Base-by-base conservation (phyloP, 2,797 vertebrate species). In the Rallus crepitans region DNA sequence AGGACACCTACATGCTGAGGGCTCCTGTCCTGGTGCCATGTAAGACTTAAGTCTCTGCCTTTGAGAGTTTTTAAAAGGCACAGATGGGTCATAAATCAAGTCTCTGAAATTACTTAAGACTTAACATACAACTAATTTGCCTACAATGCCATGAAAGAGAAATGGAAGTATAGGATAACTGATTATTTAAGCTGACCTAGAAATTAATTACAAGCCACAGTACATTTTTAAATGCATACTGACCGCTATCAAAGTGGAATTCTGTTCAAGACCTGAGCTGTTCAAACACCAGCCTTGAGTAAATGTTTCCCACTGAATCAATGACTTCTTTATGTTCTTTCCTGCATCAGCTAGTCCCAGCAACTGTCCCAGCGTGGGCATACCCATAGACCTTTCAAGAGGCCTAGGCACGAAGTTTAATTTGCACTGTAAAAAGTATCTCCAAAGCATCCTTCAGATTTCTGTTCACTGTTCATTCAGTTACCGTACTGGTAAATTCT, bases 71-170 rank as follows among this genome's bases (percentile, higher is more conserved):
- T 72, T 42, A 85, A 84, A 77, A 64, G 60, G 30, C 66, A 52
- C 20, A 81, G 71, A 66, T 82, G 53, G 23, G 31, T 82, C 40
- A 78, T 87, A 92, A 88, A 89, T 76, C 31, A 93, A 79, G 48
- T 50, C 9, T 79, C 81, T 33, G 35, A 78, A 88, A 72, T 83
- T 87, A 83, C 76, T 88, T 68, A 65, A 83, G 42, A 61, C 30
- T 86, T 91, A 90, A 48, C 15, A 42, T 89, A 64, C 30, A 93
- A 69, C 65, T 91, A 87, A 92, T 92, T 88, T 92, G n/a, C 50
- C 53, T 60, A 81, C 40, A 59, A 35, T 33, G 16, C 37, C 37
- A 87, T 61, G 45, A 85, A 87, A 90, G 85, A 42, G 53, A 82
- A 87, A 73, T 35, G 4, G 82, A 91, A 61, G 50, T 77, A 57